Evolutionary conservation across 2,888 invertebrate species (phyloP).

Genomic region (Limnephilus lunatus): DNA sequence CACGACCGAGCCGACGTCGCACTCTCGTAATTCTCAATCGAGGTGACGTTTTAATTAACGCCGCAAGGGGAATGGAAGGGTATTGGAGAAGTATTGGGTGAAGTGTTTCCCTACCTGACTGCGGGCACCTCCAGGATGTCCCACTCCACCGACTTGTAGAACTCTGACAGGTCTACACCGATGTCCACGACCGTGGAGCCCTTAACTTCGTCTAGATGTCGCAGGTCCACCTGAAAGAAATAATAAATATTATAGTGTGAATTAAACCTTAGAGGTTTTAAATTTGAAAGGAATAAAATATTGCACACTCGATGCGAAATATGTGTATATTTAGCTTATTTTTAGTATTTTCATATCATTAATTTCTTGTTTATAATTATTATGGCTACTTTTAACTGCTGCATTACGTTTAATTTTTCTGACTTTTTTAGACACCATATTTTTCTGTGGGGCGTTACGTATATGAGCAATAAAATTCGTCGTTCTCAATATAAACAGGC

Average conservation of each 20-base stretch:
- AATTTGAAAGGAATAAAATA: too few relatives aligned
- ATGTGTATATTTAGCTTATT: too few relatives aligned
- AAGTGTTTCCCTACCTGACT: conserved; percentile 79
- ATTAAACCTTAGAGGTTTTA: background rate
- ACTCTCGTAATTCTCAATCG: background rate
- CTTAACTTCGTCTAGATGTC: conserved; percentile 88
- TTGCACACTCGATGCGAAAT: too few relatives aligned
- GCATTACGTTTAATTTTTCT: too few relatives aligned
- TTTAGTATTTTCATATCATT: too few relatives aligned
- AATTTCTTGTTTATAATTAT: too few relatives aligned
- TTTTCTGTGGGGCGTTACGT: too few relatives aligned
- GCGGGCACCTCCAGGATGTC: conserved; percentile 93
- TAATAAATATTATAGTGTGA: background rate
- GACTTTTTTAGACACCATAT: too few relatives aligned
- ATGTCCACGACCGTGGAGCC: conserved; percentile 88
- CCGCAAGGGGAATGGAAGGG: background rate
- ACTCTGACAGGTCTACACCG: conserved; percentile 93
- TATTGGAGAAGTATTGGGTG: background rate
- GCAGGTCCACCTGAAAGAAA: conserved; percentile 83
- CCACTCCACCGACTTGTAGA: conserved; percentile 96
- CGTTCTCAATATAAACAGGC: too few relatives aligned
- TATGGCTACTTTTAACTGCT: too few relatives aligned
- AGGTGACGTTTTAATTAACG: conserved; percentile 19
- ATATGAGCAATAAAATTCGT: too few relatives aligned
- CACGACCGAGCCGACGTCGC: background rate